Percentiles rank a stretch among this genome's conserved stretches.
Evolutionary conservation across 2,113 vertebrate species (phyloP).

Genomic region (Ammospiza nelsoni): DNA sequence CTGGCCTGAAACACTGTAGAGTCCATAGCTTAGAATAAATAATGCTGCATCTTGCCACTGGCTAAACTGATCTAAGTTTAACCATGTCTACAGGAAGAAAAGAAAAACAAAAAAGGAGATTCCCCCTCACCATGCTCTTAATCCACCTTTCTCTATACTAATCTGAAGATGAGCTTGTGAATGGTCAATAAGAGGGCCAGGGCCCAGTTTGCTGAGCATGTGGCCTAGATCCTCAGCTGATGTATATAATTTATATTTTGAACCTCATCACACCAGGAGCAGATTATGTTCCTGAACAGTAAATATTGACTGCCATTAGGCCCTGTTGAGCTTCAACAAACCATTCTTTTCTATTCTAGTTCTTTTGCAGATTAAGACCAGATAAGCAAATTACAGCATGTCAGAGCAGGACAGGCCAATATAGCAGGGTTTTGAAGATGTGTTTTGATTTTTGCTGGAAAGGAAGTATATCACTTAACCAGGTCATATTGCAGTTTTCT

Average conservation of each 20-base stretch:
- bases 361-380: not conserved
- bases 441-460: not conserved
- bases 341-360: not conserved
- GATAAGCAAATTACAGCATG: not conserved
- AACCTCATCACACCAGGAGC: not conserved
- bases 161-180: slow-evolving; percentile 24
- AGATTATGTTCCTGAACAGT: not conserved
- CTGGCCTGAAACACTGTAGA: slow-evolving; percentile 5
- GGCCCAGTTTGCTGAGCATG: slow-evolving; percentile 46
- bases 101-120: not conserved
- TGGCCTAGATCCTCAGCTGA: not conserved
- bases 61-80: not conserved
- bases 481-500: not conserved
- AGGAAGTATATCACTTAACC: not conserved
- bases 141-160: slow-evolving; percentile 53
- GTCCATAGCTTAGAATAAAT: slow-evolving; percentile 28
- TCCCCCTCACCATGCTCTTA: not conserved
- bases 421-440: not conserved
- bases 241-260: not conserved
- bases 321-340: slow-evolving; percentile 34
- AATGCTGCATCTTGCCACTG: not conserved
- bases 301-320: slow-evolving; percentile 25
- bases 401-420: not conserved
- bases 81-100: slow-evolving; percentile 14
- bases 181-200: slow-evolving; percentile 47